Evolutionary conservation across 2,797 vertebrate species (phyloP).

Genomic region (Lutjanus argentimaculatus): DNA sequence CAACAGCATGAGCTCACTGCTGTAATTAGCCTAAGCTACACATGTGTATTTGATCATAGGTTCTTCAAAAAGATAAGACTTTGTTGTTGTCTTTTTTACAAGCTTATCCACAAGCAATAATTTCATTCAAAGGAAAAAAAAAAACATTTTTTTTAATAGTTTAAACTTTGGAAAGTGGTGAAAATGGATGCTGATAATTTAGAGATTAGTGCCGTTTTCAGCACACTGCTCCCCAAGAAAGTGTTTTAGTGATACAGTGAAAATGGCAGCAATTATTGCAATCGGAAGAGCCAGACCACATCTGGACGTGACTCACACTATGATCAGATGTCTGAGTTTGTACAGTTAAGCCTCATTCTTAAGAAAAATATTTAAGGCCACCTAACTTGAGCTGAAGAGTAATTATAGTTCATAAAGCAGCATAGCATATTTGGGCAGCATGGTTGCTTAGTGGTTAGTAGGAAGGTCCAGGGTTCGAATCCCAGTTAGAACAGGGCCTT

Average conservation of each 20-base stretch:
- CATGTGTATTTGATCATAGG: constrained; percentile 49
- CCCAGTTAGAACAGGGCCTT: too few relatives aligned
- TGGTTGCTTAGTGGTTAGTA: too few relatives aligned
- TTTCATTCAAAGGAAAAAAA: constrained; percentile 10
- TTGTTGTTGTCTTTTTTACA: constrained; percentile 12
- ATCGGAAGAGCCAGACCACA: constrained; percentile 28
- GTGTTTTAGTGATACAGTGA: not conserved
- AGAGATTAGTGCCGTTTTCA: not conserved
- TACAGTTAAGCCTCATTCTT: constrained; percentile 2
- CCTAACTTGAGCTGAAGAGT: not conserved
- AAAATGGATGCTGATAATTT: constrained; percentile 11
- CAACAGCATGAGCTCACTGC: constrained; percentile 67
- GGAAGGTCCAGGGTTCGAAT: too few relatives aligned
- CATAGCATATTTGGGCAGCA: not conserved
- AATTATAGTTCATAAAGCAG: not conserved
- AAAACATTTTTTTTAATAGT: not conserved
- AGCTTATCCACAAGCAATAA: not conserved
- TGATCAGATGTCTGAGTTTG: constrained; percentile 22
- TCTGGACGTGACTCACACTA: constrained; percentile 23
- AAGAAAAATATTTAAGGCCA: constrained; percentile 15
- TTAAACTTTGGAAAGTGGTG: constrained; percentile 2
- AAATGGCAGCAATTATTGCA: constrained; percentile 5
- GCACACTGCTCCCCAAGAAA: not conserved
- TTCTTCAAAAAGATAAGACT: constrained; percentile 40
- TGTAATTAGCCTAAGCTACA: constrained; percentile 54